Evolutionary conservation across 2,888 invertebrate species (phyloP), one percentile per base, ranked within the genome.

Genomic region (Lottia gigantea): DNA sequence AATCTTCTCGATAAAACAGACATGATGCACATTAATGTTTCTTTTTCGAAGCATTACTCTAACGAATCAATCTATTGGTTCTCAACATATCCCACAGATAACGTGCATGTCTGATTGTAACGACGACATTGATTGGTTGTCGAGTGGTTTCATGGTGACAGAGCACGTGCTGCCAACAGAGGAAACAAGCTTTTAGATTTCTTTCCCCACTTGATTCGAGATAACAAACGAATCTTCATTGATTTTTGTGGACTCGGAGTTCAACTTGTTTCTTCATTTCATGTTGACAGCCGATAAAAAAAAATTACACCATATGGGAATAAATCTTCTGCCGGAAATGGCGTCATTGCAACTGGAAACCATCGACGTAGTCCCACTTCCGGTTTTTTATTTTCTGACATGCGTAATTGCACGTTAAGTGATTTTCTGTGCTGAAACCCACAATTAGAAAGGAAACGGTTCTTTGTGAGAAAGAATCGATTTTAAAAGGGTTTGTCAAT

Each of bases 91-190:
- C 45, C 61, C 46, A 46, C 62, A 62, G 40, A n/a, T n/a, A 67
- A 49, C 31, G 67, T 62, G 67, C 61, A 46, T 45, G 62, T 67
- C 46, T 19, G 40, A 46, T 62, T 67, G 67, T 62, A 46, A 67
- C 67, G 61, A 19, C n/a, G 23, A 25, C 62, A 67, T 67, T 67
- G 67, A 67, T 67, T 67, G 67, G 67, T 62, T 67, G 62, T 67
- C 14, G 67, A 67, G 67, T n/a, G 62, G 62, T 62, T 62, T 67
- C 31, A 23, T 25, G 40, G 62, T 67, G 45, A 45, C 62, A 62
- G 62, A 62, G 62, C 67, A 49, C 67, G 67, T 67, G 67, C 67
- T 45, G 45, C 61, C 40, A 25, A 46, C n/a, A 62, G 23, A 61
- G 67, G 67, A 67, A 67, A 46, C 62, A 25, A 62, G 67, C 67